These are phyloP conservation scores for Lottia scabra DNA, from an alignment of 2,888 invertebrate species.

Conservation along the genomic window DNA sequence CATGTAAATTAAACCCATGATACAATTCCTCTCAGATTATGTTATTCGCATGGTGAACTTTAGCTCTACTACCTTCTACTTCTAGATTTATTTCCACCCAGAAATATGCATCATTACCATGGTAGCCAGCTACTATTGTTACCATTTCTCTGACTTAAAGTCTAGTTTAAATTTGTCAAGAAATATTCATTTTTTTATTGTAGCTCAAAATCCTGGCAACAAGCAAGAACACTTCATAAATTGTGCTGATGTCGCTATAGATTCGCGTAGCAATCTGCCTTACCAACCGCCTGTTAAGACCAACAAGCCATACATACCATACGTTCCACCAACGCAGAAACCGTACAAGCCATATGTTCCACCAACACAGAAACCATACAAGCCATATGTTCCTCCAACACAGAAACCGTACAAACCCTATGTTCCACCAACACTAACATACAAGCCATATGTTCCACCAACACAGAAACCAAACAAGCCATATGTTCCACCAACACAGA, in stretches of 20 bases:
- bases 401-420: background rate
- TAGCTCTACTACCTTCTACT: too few species aligned
- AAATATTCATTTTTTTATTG: conserved; percentile 28
- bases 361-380: background rate
- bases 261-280: background rate
- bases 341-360: background rate
- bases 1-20: too few species aligned
- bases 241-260: conserved; percentile 28
- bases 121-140: too few species aligned
- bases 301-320: background rate
- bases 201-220: conserved; percentile 16
- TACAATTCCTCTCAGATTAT: too few species aligned
- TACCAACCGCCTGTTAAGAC: background rate
- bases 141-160: too few species aligned
- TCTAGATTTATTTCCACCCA: too few species aligned
- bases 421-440: too few species aligned
- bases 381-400: background rate
- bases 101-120: too few species aligned
- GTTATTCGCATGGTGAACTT: too few species aligned
- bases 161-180: background rate
- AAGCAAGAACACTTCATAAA: conserved; percentile 29
- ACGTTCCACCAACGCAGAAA: background rate
- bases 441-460: background rate
- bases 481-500: background rate
- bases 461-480: background rate